Evolutionary conservation across 2,888 invertebrate genomes (phyloP), one percentile per base, ranked within the genome.

Genomic region (Rhingia rostrata): DNA sequence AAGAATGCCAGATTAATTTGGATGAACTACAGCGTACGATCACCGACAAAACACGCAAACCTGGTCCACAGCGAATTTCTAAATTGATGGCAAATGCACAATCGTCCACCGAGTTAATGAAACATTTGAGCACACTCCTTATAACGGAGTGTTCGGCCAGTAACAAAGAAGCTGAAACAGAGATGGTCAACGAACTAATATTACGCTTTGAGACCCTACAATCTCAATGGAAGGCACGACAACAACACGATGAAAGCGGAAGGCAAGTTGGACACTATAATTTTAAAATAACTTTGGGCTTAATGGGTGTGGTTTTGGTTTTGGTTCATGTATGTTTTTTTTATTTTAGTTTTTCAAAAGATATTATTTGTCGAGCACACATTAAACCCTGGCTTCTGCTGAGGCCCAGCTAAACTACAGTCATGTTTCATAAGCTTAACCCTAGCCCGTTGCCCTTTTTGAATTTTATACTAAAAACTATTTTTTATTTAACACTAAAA

Each of bases 21-120:
- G 93, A 95, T 67, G 93, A 93, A 6, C 91, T 97, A 30, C 94
- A 95, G 89, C 92, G 91, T n/a, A 92, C 94, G 0, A 93, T 96
- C 4, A 88, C 86, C 53, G 92, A 93, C 73, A 93, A 94, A 78
- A 93, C 93, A 4, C 93, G 94, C 49, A 94, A 93, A 10, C 92
- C 93, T 4, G 93, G 94, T 7, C 94, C 95, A 0, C 95, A 95
- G 87, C 94, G 94, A 86, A 95, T 96, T 66, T 95, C 95, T 64
- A 96, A 95, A 91, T 92, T 95, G 64, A 94, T 96, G 53, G 95
- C 95, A 58, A 95, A 94, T 87, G 96, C 96, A 86, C 95, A 95
- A 88, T 96, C 96, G 6, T 95, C 95, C 5, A 92, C 97, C 53
- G 97, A 97, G 90, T 91, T 97, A 67, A 94, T 97, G 32, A 95